Base-by-base conservation (phyloP, 2,888 invertebrate species). In the Epirrita christyi region DNA sequence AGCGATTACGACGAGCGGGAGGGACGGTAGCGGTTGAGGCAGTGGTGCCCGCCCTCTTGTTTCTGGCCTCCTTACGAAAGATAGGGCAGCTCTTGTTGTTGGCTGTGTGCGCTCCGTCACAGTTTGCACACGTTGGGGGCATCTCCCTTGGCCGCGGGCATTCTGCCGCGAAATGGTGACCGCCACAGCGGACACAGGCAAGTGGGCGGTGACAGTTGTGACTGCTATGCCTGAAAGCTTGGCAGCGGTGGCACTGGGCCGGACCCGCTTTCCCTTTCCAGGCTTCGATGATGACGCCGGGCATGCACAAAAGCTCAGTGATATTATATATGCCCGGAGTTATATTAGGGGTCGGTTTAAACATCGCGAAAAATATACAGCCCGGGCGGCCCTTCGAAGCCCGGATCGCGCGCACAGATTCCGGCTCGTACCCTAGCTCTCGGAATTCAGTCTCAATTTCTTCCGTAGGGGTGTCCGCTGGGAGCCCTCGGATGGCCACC, bases 131-230 rank as follows among this genome's bases (percentile, higher is more conserved):
- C 9, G 32, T 32, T 2, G 32, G 7, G 2, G 32, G 5, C 32
- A 7, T 8, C 8, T 32, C 8, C 32, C 32, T 32, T 32, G 32
- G 32, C 8, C 32, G 2, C 32, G 32, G 29, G 29, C 29, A 29
- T 1, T 29, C 29, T 29, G 4, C 29, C 6, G 29, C 29, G 2
- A 1, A 2, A 2, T 32, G 8, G 2, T 6, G 32, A 2, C 8
- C 32, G 9, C 32, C 51, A 47, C 64, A 66, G 34, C 63, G 27
- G 4, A 61, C 60, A n/a, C 64, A 66, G 7, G 48, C 49, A 8
- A 37, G 47, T 8, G 29, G 38, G 7, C 42, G 40, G 50, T 72
- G 69, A 57, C 70, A 72, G 40, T 61, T 51, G 15, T 58, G 53
- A 3, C 55, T 57, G 2, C 61, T 55, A 51, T 73, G 71, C 21